Conservation (phyloP, 2,888 invertebrate species). For the Galerucella pusilla region DNA sequence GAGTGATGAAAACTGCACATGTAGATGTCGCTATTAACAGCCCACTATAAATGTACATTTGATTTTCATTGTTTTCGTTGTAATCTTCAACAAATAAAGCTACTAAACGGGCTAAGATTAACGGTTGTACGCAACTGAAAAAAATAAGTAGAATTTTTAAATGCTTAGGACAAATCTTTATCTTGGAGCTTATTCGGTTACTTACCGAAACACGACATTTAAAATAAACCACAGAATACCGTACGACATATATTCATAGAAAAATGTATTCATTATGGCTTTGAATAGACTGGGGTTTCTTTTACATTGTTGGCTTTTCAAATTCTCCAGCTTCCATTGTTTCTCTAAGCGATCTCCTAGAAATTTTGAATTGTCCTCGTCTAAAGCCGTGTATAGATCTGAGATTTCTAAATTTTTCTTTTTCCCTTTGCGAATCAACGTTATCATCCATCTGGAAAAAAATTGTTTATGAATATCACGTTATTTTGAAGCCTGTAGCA, state of each 20-base stretch:
- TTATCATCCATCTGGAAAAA: constrained; percentile 59
- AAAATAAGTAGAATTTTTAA: neutral
- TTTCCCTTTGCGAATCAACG: constrained; percentile 67
- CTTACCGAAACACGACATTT: constrained; percentile 48
- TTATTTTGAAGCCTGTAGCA: neutral
- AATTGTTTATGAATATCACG: too few relatives aligned
- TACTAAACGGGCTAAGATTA: constrained; percentile 21
- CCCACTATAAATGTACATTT: constrained; percentile 71
- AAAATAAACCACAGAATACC: constrained; percentile 47
- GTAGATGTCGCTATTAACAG: constrained; percentile 67
- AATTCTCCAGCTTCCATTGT: constrained; percentile 61
- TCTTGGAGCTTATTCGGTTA: too few relatives aligned
- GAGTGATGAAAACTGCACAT: constrained; percentile 69
- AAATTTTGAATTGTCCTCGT: constrained; percentile 71
- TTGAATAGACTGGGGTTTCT: constrained; percentile 47
- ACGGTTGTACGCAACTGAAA: constrained; percentile 22
- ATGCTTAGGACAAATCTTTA: neutral
- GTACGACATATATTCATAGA: constrained; percentile 45
- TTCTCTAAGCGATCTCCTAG: constrained; percentile 73
- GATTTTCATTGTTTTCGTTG: constrained; percentile 51
- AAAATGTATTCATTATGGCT: constrained; percentile 46
- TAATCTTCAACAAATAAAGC: constrained; percentile 16
- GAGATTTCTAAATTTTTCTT: constrained; percentile 71
- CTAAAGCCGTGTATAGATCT: constrained; percentile 73
- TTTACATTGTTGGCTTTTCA: constrained; percentile 39